Evolutionary conservation across 2,113 vertebrate species (phyloP).

Genomic region (Scatophagus argus): DNA sequence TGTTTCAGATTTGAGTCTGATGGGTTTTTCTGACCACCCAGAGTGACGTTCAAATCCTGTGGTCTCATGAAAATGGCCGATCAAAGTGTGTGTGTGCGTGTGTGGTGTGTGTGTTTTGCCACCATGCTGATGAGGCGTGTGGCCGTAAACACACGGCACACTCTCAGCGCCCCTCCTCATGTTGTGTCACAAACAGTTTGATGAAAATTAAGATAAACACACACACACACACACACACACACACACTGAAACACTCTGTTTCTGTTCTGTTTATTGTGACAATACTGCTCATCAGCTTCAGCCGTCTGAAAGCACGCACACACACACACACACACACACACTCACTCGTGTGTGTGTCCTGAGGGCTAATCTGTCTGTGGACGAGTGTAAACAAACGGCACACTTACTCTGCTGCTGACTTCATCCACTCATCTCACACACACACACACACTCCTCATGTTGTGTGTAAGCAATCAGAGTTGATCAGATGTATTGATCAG

Average conservation of each 20-base stretch:
- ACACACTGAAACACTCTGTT: conserved; percentile 13
- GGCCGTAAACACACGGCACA: not conserved
- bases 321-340: too few relatives aligned
- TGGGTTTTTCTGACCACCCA: not conserved
- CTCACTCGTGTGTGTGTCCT: not conserved
- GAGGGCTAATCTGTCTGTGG: not conserved
- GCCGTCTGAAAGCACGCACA: not conserved
- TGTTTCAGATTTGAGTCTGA: too few relatives aligned
- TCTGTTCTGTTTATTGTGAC: conserved; percentile 21
- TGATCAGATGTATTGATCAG: conserved; percentile 40
- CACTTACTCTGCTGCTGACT: conserved; percentile 60
- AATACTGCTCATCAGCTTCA: not conserved
- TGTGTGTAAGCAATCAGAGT: conserved; percentile 36
- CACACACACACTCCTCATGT: not conserved
- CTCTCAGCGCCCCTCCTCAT: not conserved
- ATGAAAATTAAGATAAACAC: not conserved
- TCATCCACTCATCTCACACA: conserved; percentile 10
- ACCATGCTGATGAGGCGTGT: not conserved
- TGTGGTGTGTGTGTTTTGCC: not conserved
- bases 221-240: not conserved
- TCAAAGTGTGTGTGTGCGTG: not conserved
- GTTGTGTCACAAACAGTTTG: not conserved
- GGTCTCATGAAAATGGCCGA: not conserved
- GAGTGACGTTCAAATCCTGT: conserved; percentile 30
- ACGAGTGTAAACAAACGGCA: conserved; percentile 64